These are phyloP conservation scores for Toxostoma redivivum DNA, from an alignment of 2,113 vertebrate genomes.

Conservation along the genomic window DNA sequence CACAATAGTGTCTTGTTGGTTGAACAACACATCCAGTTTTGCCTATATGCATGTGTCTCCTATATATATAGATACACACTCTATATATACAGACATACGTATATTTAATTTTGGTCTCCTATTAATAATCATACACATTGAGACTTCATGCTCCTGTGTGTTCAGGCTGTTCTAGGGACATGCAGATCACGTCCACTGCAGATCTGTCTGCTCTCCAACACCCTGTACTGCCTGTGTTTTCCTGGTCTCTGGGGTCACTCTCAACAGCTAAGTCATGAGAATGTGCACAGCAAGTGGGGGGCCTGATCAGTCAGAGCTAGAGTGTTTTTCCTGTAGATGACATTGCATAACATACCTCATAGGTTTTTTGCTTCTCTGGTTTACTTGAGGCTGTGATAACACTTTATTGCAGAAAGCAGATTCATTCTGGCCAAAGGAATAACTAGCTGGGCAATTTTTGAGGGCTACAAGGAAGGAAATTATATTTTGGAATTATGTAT, in stretches of 20 bases:
- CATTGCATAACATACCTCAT: background rate
- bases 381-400: background rate
- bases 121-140: background rate
- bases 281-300: background rate
- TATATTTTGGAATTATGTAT: background rate
- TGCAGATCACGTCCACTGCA: background rate
- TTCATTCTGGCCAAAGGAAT: background rate
- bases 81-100: background rate
- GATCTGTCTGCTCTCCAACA: background rate
- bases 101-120: background rate
- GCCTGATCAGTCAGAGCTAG: background rate
- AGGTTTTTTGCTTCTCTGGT: background rate
- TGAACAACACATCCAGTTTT: background rate
- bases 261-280: background rate
- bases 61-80: background rate
- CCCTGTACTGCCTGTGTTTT: background rate
- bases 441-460: background rate
- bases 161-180: conserved; percentile 1
- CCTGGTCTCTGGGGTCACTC: background rate
- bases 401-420: background rate
- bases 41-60: background rate
- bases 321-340: background rate
- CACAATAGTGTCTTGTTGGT: background rate
- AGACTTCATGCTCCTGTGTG: background rate
- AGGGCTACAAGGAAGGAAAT: background rate